Evolutionary conservation across 2,888 invertebrate species (phyloP).

Genomic region (Ditula angustiorana): DNA sequence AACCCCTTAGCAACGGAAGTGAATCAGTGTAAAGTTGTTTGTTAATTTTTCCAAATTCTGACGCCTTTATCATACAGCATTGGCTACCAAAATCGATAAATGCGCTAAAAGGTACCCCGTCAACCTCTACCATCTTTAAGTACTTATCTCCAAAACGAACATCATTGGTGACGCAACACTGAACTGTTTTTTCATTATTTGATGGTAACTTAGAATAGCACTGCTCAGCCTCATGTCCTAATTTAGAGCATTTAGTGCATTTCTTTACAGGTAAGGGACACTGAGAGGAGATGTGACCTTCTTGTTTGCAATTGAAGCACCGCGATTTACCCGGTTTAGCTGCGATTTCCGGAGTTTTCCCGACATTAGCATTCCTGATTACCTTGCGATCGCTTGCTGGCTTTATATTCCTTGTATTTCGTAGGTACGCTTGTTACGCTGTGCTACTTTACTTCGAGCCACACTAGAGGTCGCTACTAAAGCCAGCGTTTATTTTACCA

Average conservation of each 20-base stretch:
- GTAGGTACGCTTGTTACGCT: slow-evolving; percentile 4
- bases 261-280: not conserved
- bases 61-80: slow-evolving; percentile 26
- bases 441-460: no score
- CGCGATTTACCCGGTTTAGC: not conserved
- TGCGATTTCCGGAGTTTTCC: not conserved
- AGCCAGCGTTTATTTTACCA: no score
- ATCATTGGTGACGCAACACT: not conserved
- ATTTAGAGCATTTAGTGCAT: not conserved
- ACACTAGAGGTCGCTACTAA: no score
- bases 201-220: not conserved
- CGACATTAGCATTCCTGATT: not conserved
- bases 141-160: slow-evolving; percentile 23
- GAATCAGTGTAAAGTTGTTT: not conserved
- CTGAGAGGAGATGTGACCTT: slow-evolving; percentile 16
- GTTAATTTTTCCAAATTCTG: not conserved
- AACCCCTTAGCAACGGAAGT: slow-evolving; percentile 31
- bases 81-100: slow-evolving; percentile 43
- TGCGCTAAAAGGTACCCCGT: slow-evolving; percentile 13
- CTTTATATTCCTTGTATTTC: slow-evolving; percentile 9
- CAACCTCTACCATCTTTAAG: slow-evolving; percentile 14
- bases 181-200: not conserved
- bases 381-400: not conserved
- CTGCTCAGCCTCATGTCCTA: not conserved
- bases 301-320: slow-evolving; percentile 25